Conservation (phyloP, 2,797 vertebrate genomes). For the Anabacerthia variegaticeps region DNA sequence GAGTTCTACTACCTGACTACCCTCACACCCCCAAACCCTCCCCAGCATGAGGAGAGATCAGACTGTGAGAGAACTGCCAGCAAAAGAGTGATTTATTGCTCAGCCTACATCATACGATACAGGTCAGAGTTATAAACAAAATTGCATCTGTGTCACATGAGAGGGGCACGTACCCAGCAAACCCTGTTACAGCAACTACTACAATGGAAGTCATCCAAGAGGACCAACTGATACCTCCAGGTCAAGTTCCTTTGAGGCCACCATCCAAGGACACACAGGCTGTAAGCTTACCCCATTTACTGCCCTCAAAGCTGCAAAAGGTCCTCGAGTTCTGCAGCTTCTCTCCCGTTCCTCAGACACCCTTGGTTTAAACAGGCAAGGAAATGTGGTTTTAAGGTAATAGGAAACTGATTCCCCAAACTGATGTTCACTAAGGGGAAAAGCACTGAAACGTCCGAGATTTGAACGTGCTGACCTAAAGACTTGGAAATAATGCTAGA, state of each 20-base stretch:
- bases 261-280: constrained; percentile 17
- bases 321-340: background rate
- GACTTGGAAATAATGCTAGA: background rate
- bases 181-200: constrained; percentile 33
- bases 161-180: background rate
- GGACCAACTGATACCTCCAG: constrained; percentile 37
- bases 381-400: background rate
- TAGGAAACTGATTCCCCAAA: background rate
- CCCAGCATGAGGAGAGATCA: background rate
- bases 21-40: background rate
- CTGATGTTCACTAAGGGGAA: background rate
- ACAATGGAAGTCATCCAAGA: constrained; percentile 61
- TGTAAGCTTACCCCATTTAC: background rate
- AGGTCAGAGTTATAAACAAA: constrained; percentile 54
- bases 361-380: background rate
- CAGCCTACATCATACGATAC: background rate
- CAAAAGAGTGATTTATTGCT: background rate
- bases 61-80: background rate
- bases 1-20: background rate
- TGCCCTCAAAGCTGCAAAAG: background rate
- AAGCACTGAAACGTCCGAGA: background rate
- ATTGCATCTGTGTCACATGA: constrained; percentile 38
- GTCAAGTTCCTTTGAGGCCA: constrained; percentile 42
- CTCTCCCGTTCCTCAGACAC: background rate
- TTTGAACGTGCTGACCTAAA: background rate